phyloP scores from a whole-genome alignment of 1,140 invertebrate genomes.

The Mactra quadrangularis region DNA sequence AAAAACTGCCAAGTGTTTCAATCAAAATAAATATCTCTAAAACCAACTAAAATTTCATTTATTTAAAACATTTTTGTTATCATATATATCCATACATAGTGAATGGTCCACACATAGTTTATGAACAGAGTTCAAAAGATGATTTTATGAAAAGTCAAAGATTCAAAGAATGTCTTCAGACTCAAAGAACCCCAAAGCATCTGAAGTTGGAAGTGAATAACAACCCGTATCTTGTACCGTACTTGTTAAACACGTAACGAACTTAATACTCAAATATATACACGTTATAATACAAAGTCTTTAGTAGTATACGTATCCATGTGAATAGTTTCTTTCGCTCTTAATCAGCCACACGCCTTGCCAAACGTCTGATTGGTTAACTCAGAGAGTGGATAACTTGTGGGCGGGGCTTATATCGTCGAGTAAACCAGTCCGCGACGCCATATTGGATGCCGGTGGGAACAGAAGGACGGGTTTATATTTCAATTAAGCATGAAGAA shows the following conservation, averaged over 20 bases:
- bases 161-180: not conserved
- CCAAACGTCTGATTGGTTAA: conserved; percentile 17
- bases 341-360: conserved; percentile 34
- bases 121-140: too few relatives aligned
- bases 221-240: conserved; percentile 40
- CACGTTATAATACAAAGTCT: conserved; percentile 44
- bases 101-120: too few relatives aligned
- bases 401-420: conserved; percentile 13
- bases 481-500: conserved; percentile 48
- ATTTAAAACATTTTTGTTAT: too few relatives aligned
- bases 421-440: conserved; percentile 9
- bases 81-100: too few relatives aligned
- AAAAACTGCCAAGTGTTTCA: too few relatives aligned
- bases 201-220: conserved; percentile 1
- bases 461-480: not conserved
- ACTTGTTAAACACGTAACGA: conserved; percentile 24
- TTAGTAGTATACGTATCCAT: conserved; percentile 34
- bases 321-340: conserved; percentile 25
- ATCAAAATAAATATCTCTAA: too few relatives aligned
- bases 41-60: too few relatives aligned
- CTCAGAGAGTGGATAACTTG: conserved; percentile 12
- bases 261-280: conserved; percentile 47
- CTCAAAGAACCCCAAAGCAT: not conserved
- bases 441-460: conserved; percentile 20
- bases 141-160: too few relatives aligned